Base-by-base conservation (phyloP, 1,140 invertebrate species). In the Lucilia cuprina region DNA sequence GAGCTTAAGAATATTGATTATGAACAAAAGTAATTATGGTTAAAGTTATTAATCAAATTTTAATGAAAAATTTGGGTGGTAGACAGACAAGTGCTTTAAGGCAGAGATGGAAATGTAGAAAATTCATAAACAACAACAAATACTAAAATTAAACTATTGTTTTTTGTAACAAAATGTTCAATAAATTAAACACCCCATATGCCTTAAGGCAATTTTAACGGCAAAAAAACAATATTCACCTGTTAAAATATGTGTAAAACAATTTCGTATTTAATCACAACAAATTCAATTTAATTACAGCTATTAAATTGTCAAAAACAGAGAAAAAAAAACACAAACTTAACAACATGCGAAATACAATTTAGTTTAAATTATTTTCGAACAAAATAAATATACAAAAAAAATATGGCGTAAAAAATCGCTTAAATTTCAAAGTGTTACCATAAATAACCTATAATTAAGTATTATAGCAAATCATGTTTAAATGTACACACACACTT, bases 301-400 rank as follows among this genome's bases (percentile, higher is more conserved):
- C 65, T 21, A 70, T 70, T 70, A 70, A 70, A 70, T 70, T 70
- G 65, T 70, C 65, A 70, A 70, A 70, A n/a, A n/a, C n/a, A n/a
- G n/a, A n/a, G n/a, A n/a, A n/a, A n/a, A n/a, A 70, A 70, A 70
- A 30, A 30, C 25, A 70, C 25, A 10, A 5, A 70, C 65, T 70
- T 70, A 21, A 70, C 65, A 70, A 25, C 65, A 70, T 70, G 65
- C 19, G 19, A 70, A 70, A 70, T 21, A 70, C 65, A 70, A 70
- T 70, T 70, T 70, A 19, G 65, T 70, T 70, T 70, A 21, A 70
- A 70, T 19, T 70, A 70, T 70, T 70, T 65, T 70, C 19, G 17
- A 60, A 60, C 13, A 14, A 60, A 60, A 60, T 17, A 60, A 17
- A 7, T 14, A 60, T 7, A 60, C 55, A 60, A 5, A 60, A 14